These are phyloP conservation scores for Myopa tessellatipennis DNA, from an alignment of 2,888 invertebrate genomes.

Conservation along the genomic window DNA sequence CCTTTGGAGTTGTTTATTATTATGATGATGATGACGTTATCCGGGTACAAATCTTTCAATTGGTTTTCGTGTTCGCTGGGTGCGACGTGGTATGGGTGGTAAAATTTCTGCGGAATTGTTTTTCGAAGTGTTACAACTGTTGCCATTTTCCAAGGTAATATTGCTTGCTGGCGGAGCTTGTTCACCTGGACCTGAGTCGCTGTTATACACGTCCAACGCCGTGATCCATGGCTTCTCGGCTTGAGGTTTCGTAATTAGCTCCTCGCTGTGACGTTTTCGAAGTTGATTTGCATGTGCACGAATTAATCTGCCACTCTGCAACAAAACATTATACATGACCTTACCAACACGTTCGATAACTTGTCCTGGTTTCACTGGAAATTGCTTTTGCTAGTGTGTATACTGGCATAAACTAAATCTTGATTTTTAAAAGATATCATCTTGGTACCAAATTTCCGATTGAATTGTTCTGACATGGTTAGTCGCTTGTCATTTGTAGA, in stretches of 20 bases:
- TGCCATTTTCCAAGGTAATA: background rate
- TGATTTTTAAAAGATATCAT: background rate
- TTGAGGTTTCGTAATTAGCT: background rate
- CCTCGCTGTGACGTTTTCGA: background rate
- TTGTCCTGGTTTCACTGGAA: background rate
- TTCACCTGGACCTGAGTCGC: background rate
- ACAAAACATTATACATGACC: slow-evolving; percentile 18
- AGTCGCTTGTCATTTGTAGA: background rate
- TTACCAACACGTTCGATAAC: slow-evolving; percentile 16
- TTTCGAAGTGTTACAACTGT: background rate
- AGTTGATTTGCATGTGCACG: slow-evolving; percentile 4
- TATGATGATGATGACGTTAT: too few relatives aligned
- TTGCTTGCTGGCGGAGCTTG: background rate
- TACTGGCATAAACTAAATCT: slow-evolving; percentile 11
- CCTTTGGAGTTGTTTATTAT: too few relatives aligned
- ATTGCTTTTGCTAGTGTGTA: background rate
- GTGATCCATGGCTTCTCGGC: background rate
- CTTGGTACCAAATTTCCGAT: slow-evolving; percentile 16
- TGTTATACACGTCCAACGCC: background rate
- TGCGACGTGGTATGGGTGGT: background rate
- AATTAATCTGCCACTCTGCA: background rate
- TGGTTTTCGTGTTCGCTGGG: background rate
- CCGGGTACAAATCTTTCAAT: background rate
- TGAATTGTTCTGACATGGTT: background rate
- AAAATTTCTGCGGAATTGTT: background rate